Percentiles rank a stretch among this genome's conserved stretches.
Conservation (phyloP, 1,140 invertebrate species). For the Drosophila varians region DNA sequence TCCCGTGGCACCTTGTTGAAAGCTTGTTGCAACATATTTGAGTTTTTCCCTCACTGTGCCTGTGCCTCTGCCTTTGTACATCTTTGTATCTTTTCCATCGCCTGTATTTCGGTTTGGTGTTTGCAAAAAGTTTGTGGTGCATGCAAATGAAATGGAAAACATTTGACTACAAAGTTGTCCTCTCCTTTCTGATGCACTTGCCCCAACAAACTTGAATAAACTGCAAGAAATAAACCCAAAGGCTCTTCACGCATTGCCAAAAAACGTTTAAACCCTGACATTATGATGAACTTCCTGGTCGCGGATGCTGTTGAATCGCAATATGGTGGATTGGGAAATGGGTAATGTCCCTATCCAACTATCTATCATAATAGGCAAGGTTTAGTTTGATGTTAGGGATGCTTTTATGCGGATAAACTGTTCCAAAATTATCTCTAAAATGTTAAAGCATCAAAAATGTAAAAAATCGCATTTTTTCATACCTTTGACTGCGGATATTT, state of each 20-base stretch:
- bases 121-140: conserved; percentile 57
- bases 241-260: conserved; percentile 39
- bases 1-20: conserved; percentile 30
- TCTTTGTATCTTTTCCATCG: conserved; percentile 14
- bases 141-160: conserved; percentile 78
- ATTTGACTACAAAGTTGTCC: conserved; percentile 64
- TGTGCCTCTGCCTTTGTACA: background rate
- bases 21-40: conserved; percentile 62
- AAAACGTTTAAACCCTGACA: background rate
- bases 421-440: no score
- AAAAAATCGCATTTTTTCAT: no score
- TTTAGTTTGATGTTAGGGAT: no score
- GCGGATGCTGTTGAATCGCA: background rate
- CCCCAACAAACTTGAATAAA: background rate
- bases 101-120: conserved; percentile 11
- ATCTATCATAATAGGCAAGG: no score
- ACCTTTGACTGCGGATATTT: no score
- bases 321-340: no score
- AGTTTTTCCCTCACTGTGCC: conserved; percentile 18
- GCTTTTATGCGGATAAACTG: no score
- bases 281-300: background rate
- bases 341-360: no score
- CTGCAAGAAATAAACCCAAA: conserved; percentile 6
- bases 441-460: no score
- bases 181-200: background rate